Base-by-base conservation (phyloP, 2,113 vertebrate genomes). In the Salvator merianae region DNA sequence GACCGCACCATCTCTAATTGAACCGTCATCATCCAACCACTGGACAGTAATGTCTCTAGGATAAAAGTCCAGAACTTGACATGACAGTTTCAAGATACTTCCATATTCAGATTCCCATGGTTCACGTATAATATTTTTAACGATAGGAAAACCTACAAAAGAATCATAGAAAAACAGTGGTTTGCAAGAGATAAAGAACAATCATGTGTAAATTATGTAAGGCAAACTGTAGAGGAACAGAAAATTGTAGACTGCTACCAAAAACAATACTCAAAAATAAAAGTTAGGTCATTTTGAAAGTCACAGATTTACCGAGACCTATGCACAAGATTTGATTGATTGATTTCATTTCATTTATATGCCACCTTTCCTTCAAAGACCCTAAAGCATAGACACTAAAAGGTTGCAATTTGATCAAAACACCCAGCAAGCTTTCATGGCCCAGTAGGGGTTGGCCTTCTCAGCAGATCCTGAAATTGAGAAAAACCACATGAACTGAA, bases 61-160 rank as follows among this genome's bases (percentile, higher is more conserved):
- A 79, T 20, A 59, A 63, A 86, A 90, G 75, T 71, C 85, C 9
- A 8, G 84, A 13, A 83, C 66, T 76, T 83, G 7, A 50, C 83
- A 87, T 13, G 36, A 81, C n/a, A 90, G 34, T 59, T 40, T 71
- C 7, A 89, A 28, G 14, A 12, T 47, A 28, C 47, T n/a, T 69
- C 75, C 82, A 71, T 84, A 91, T 4, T 74, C 38, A 14, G 40
- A 32, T 40, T 83, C 38, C 65, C 40, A 47, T 40, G 81, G 73
- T 63, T 81, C 62, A 65, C 63, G 18, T 63, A 55, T 36, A 53
- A 85, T 86, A 26, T 59, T 43, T 84, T 79, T 82, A 76, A 88
- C 20, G 20, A 38, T 74, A 55, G 82, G 90, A 6, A 80, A 85
- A 83, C 71, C 79, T 85, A 59, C 77, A 81, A 38, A 82, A 63